Evolutionary conservation across 1,140 invertebrate species (phyloP).

Genomic region (Hormaphis cornu): DNA sequence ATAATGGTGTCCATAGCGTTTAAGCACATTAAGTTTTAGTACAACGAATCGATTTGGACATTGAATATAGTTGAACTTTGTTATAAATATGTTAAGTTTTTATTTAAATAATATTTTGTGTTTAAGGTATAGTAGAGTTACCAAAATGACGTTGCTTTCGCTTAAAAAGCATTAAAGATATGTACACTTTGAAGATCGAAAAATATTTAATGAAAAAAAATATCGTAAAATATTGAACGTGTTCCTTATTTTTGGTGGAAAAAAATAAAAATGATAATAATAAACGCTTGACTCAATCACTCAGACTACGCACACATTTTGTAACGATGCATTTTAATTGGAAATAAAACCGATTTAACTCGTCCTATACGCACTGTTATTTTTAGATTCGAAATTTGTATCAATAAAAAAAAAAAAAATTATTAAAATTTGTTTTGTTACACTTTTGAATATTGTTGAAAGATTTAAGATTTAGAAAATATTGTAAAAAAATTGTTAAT

Average conservation of each 20-base stretch:
- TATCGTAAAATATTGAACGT: slow-evolving; percentile 14
- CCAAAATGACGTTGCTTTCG: slow-evolving; percentile 31
- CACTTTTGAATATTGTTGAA: slow-evolving; percentile 31
- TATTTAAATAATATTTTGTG: not conserved
- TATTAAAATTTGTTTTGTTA: slow-evolving; percentile 30
- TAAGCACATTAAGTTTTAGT: no score
- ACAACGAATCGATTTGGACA: not conserved
- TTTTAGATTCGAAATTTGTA: slow-evolving; percentile 31
- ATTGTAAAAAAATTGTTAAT: slow-evolving; percentile 32
- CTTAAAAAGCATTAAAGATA: slow-evolving; percentile 18
- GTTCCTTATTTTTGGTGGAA: not conserved
- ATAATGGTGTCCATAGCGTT: no score
- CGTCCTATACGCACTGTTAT: slow-evolving; percentile 29
- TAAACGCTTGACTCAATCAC: slow-evolving; percentile 28
- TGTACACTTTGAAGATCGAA: not conserved
- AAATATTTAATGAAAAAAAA: not conserved
- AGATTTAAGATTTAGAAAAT: slow-evolving; percentile 30
- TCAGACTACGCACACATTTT: slow-evolving; percentile 26
- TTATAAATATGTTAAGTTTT: slow-evolving; percentile 31
- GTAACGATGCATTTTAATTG: slow-evolving; percentile 30
- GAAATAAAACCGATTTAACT: slow-evolving; percentile 21
- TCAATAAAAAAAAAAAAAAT: slow-evolving; percentile 4
- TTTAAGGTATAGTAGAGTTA: slow-evolving; percentile 13
- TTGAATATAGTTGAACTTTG: slow-evolving; percentile 9
- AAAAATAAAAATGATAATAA: not conserved